These are phyloP conservation scores for Merluccius polli DNA, from an alignment of 2,797 vertebrate genomes.

Conservation along the genomic window DNA sequence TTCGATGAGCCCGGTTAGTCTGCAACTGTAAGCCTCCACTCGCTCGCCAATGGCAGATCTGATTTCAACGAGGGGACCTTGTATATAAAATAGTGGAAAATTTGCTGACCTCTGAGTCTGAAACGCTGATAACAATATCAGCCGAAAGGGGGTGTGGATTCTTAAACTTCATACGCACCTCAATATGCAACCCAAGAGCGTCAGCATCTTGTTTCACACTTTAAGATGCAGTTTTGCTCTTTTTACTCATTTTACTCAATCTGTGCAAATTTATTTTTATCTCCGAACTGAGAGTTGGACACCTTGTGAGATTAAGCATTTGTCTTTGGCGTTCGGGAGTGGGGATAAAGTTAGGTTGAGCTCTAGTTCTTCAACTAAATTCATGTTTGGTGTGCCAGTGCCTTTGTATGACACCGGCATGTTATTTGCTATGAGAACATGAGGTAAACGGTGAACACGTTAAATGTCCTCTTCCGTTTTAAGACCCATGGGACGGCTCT, in stretches of 20 bases:
- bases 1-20: slow-evolving; percentile 28
- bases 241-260: not conserved
- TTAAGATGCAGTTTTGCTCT: not conserved
- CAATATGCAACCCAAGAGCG: not conserved
- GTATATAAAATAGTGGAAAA: not conserved
- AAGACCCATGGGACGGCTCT: not conserved
- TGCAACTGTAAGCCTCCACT: not conserved
- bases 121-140: not conserved
- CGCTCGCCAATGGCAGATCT: not conserved
- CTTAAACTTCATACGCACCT: not conserved
- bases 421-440: not conserved
- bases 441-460: not conserved
- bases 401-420: not conserved
- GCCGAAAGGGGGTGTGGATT: not conserved
- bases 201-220: slow-evolving; percentile 3
- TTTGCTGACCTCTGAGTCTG: not conserved
- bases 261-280: too few relatives aligned
- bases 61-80: slow-evolving; percentile 3
- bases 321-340: not conserved
- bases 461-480: not conserved
- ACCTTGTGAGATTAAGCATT: not conserved
- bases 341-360: not conserved
- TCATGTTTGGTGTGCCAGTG: not conserved
- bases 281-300: not conserved
- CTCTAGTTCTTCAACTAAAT: not conserved